A percentile compares a stretch with the other conserved stretches of the same genome.
phyloP scores from a whole-genome alignment of 2,113 vertebrate species.

The Plotosus lineatus region DNA sequence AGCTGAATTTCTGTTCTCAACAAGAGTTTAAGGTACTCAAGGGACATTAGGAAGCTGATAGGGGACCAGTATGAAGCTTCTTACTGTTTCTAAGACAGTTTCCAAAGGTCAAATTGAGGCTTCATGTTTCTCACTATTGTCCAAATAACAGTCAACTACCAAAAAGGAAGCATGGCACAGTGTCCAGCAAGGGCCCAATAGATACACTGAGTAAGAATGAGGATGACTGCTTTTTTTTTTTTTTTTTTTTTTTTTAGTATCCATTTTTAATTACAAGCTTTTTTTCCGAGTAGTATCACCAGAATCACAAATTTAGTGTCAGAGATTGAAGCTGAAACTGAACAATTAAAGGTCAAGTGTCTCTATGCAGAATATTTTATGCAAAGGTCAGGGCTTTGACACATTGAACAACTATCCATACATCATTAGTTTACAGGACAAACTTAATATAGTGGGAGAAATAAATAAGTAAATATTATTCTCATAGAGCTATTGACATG shows the following conservation, averaged over 20 bases:
- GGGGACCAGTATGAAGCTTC: conserved; percentile 20
- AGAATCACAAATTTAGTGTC: not conserved
- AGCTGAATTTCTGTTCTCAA: conserved; percentile 8
- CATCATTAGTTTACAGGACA: not conserved
- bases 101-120: conserved; percentile 39
- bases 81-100: conserved; percentile 41
- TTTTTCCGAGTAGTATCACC: not conserved
- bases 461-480: too few species aligned
- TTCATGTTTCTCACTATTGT: conserved; percentile 46
- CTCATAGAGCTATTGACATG: too few species aligned
- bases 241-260: not conserved
- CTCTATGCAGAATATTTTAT: not conserved
- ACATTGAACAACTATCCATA: not conserved
- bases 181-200: not conserved
- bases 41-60: conserved; percentile 32
- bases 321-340: not conserved
- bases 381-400: not conserved
- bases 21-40: conserved; percentile 22
- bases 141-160: conserved; percentile 31
- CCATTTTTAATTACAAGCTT: not conserved
- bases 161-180: conserved; percentile 8
- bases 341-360: not conserved
- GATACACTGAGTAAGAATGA: not conserved
- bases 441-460: too few species aligned
- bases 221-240: not conserved